These are phyloP conservation scores for Onychomys leucogaster DNA, from an alignment of 2,797 vertebrate species.

Conservation along the genomic window DNA sequence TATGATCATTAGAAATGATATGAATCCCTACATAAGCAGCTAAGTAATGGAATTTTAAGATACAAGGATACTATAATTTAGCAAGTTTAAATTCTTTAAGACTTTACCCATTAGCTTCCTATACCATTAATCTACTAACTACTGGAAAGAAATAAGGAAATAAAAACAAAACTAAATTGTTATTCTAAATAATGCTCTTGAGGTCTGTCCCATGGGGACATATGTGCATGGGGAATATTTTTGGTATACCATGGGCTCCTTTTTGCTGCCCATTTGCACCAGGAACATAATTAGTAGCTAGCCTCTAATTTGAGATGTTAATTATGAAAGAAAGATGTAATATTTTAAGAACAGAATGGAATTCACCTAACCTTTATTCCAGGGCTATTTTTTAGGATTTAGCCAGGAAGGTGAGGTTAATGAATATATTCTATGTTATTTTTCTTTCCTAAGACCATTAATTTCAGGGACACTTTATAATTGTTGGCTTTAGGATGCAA, in stretches of 20 bases:
- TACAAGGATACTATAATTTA: slow-evolving; percentile 44
- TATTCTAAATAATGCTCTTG: slow-evolving; percentile 52
- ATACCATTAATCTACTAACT: slow-evolving; percentile 38
- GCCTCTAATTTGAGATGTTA: slow-evolving; percentile 67
- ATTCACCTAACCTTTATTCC: slow-evolving; percentile 11
- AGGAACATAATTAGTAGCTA: slow-evolving; percentile 52
- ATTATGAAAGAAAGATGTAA: slow-evolving; percentile 42
- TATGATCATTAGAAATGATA: slow-evolving; percentile 52
- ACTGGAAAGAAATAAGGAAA: neutral
- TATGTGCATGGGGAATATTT: neutral
- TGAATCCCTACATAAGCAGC: slow-evolving; percentile 14
- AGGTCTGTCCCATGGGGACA: slow-evolving; percentile 26
- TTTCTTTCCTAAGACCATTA: slow-evolving; percentile 47
- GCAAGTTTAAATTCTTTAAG: slow-evolving; percentile 22
- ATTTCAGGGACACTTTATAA: slow-evolving; percentile 53
- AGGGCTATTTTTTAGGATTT: neutral
- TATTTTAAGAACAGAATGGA: slow-evolving; percentile 39
- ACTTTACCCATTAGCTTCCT: neutral
- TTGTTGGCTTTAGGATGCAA: slow-evolving; percentile 26
- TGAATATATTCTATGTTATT: slow-evolving; percentile 11
- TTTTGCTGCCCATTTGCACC: slow-evolving; percentile 59
- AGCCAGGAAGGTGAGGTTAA: neutral
- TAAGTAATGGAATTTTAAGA: slow-evolving; percentile 63
- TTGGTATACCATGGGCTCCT: neutral
- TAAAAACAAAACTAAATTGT: slow-evolving; percentile 36